Base-by-base conservation (phyloP, 2,888 invertebrate species). In the Halocaridina rubra region DNA sequence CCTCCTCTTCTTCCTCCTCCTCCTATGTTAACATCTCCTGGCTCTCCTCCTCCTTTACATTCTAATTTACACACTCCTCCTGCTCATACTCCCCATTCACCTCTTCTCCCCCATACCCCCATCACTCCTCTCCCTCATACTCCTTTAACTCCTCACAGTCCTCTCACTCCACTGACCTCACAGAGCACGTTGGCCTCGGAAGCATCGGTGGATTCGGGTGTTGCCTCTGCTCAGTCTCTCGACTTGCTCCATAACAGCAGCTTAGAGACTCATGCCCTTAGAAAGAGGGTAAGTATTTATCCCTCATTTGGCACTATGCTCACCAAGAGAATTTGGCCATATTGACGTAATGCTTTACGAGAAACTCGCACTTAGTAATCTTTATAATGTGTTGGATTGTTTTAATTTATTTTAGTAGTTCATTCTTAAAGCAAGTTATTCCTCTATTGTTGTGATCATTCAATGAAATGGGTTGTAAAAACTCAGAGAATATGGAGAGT, bases 101-200 rank as follows among this genome's bases (percentile, higher is more conserved):
- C 81, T 5, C 30, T 82, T 57, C 69, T 53, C 16, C 74, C 81
- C 13, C 81, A 76, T 75, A 75, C 81, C 10, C 81, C 75, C n/a
- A 39, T 75, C 29, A 74, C 81, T n/a, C 76, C 81, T 27, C 33
- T 81, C 16, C 81, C 81, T 33, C 76, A 76, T 57, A 76, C 77
- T 7, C 77, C 81, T 5, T 59, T 77, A 33, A 77, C 81, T 10
- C 81, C 81, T 8, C 75, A 75, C 64, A 78, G 71, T 32, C 78
- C 82, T 71, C 82, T 84, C 72, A 78, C 82, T 8, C 82, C 82
- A 33, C 78, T 78, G 59, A 82, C 82, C 53, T 82, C 82, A 22
- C 82, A 82, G 77, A 82, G 82, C 59, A 82, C 82, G 33, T 27
- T 82, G 39, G 82, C 82, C 22, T 82, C 82, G 7, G 82, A 82